Conservation (phyloP, 2,113 vertebrate genomes). For the Anguilla rostrata region DNA sequence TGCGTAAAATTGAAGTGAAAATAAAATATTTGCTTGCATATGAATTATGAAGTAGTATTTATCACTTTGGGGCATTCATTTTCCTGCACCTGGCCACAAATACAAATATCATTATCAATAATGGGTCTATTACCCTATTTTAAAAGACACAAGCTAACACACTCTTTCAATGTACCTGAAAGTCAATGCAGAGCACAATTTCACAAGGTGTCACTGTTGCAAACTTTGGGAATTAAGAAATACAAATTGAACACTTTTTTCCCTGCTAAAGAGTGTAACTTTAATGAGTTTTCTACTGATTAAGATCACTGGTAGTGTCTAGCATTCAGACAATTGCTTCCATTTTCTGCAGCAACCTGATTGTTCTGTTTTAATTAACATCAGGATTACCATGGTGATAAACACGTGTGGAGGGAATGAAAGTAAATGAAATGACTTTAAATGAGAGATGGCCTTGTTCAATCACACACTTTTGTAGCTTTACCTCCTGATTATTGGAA, state of each 20-base stretch:
- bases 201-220: neutral
- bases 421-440: conserved; percentile 17
- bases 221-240: conserved; percentile 2
- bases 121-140: neutral
- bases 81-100: too few relatives aligned
- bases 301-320: conserved; percentile 1
- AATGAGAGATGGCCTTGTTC: neutral
- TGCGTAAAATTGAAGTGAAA: neutral
- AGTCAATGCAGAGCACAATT: neutral
- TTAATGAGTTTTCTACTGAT: conserved; percentile 29
- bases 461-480: conserved; percentile 2
- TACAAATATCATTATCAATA: neutral
- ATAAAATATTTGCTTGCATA: neutral
- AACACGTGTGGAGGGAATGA: neutral
- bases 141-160: neutral
- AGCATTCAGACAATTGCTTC: neutral
- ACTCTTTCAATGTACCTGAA: neutral
- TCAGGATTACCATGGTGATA: conserved; percentile 6
- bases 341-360: neutral
- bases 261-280: neutral
- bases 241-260: neutral
- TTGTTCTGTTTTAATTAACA: conserved; percentile 24
- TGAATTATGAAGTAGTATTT: neutral
- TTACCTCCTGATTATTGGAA: conserved; percentile 10
- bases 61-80: neutral